Conservation (phyloP, 2,888 invertebrate genomes). For the Saturnia japonica region DNA sequence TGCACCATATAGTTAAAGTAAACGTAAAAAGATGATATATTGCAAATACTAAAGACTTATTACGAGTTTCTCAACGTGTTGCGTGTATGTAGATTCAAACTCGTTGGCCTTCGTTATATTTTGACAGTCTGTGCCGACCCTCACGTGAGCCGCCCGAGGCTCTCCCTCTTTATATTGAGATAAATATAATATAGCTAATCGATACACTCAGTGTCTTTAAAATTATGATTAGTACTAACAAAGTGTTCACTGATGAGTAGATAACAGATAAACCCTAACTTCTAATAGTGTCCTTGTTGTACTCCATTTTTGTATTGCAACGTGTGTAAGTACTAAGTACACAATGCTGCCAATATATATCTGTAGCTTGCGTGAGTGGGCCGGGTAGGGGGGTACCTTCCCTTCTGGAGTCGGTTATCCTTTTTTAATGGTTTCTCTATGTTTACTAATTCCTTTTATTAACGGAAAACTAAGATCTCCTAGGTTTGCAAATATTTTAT, state of each 20-base stretch:
- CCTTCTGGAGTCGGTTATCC: no score
- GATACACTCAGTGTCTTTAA: neutral
- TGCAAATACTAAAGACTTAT: neutral
- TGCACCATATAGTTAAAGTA: neutral
- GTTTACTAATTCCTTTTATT: no score
- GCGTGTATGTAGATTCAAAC: neutral
- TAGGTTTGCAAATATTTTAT: no score
- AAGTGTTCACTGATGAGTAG: neutral
- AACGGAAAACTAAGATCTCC: no score
- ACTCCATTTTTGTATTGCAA: no score
- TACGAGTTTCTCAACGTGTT: neutral
- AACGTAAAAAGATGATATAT: neutral
- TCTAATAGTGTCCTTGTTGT: no score
- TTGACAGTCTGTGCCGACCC: neutral
- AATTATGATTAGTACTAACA: neutral
- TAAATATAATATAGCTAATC: neutral
- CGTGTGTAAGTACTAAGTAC: no score
- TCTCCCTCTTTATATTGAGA: neutral
- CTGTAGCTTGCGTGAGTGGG: no score
- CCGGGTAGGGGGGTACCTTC: no score
- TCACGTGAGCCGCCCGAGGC: neutral
- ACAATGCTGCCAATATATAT: no score
- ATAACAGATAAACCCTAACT: no score
- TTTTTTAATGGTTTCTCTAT: no score
- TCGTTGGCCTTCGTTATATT: constrained; percentile 2